Base-by-base conservation (phyloP, 1,140 invertebrate genomes). In the Centruroides sculpturatus region DNA sequence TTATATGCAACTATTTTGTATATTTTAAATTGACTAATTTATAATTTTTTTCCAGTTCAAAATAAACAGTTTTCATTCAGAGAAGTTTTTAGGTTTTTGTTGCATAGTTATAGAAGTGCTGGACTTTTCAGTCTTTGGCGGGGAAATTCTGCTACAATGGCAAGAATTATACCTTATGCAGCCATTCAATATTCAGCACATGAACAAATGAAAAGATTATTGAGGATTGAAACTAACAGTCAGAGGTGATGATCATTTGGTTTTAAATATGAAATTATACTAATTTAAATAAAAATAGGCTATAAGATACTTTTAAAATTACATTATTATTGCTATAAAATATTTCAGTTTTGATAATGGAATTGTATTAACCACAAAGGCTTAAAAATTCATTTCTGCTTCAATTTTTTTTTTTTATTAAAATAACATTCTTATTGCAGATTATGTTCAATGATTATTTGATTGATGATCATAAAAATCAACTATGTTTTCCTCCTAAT, bases 101-200 rank as follows among this genome's bases (percentile, higher is more conserved):
- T 77, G 41, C 72, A 68, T 35, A 68, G 67, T 47, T 72, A 67
- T 59, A 52, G 59, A 35, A 56, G 61, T 53, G 47, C 55, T 59
- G 80, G 96, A 5, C 72, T 92, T 34, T 65, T 84, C 6, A 85
- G 85, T 61, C 75, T 99, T 62, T 99, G 93, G 92, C 77, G 95
- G 51, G 96, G 96, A 11, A 99, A 99, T 79, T 92, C 90, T 64
- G 96, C 95, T 3, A 98, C 94, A 0, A 93, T 99, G 90, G 89
- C 88, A 0, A 78, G 95, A 54, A 95, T 99, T 65, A 78, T 98
- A 47, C 96, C 96, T 3, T 97, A 98, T 75, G 92, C 95, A 55
- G 89, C 95, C 11, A 89, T 98, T 61, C 95, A 99, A 75, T 99
- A 98, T 73, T 86, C 91, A 0, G 83, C 93, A 35, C 92, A 98